Percentiles rank a stretch among this genome's conserved stretches.
phyloP scores from a whole-genome alignment of 2,888 invertebrate species.

The Lasioglossum morio region DNA sequence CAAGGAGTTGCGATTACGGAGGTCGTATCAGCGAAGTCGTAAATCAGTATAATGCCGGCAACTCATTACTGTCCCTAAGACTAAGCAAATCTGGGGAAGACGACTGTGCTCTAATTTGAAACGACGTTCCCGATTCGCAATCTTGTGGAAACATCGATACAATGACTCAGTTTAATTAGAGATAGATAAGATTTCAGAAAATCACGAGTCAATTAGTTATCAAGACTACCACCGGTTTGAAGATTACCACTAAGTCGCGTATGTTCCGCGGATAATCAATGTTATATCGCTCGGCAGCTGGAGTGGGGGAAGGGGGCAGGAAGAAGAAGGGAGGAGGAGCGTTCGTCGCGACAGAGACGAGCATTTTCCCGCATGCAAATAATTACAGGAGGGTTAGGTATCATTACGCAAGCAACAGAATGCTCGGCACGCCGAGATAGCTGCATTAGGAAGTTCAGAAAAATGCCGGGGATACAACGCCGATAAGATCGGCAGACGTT shows the following conservation, averaged over 20 bases:
- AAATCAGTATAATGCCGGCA: not conserved
- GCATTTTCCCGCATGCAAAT: constrained; percentile 21
- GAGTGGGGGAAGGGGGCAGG: not conserved
- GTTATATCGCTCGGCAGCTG: not conserved
- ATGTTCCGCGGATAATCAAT: not conserved
- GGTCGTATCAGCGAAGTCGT: not conserved
- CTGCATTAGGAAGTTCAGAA: constrained; percentile 16
- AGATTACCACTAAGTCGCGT: not conserved
- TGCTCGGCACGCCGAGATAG: constrained; percentile 20
- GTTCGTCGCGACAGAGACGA: not conserved
- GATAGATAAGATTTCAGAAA: not conserved
- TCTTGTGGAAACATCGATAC: not conserved
- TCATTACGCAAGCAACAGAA: constrained; percentile 32
- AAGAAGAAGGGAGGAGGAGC: not conserved
- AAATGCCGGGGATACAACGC: not conserved
- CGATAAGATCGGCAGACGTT: constrained; percentile 18
- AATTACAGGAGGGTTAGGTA: constrained; percentile 24
- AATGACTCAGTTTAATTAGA: constrained; percentile 31
- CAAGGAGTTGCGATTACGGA: not conserved
- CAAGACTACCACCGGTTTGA: not conserved
- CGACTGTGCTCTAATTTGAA: not conserved
- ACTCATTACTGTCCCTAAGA: not conserved
- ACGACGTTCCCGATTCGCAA: not conserved
- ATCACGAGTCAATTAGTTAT: constrained; percentile 38
- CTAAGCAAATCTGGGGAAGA: not conserved